phyloP scores from a whole-genome alignment of 2,888 invertebrate species.

The Antheraea assamensis region DNA sequence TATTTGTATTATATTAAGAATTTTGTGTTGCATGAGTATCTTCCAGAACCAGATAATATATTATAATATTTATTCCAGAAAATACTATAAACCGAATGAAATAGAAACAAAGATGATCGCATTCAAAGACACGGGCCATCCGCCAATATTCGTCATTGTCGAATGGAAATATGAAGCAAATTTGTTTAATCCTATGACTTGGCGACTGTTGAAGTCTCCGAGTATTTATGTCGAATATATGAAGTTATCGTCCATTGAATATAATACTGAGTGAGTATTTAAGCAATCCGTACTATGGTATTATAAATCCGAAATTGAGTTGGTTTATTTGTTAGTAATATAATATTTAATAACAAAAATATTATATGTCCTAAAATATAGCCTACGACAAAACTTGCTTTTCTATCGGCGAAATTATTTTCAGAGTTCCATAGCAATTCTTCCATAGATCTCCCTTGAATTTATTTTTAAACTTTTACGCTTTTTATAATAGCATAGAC shows the following conservation, averaged over 20 bases:
- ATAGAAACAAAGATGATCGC: slow-evolving; percentile 86
- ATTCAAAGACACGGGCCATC: slow-evolving; percentile 84
- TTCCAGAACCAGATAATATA: not conserved
- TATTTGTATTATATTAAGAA: not conserved
- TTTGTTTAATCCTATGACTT: slow-evolving; percentile 91
- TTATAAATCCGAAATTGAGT: no score
- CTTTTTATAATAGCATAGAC: no score
- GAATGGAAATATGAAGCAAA: slow-evolving; percentile 91
- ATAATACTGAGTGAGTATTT: slow-evolving; percentile 82
- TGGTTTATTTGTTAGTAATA: no score
- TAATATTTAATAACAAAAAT: no score
- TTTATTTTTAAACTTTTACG: no score
- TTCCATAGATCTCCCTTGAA: no score
- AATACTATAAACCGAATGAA: slow-evolving; percentile 88
- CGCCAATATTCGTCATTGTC: slow-evolving; percentile 86
- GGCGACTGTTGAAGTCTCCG: slow-evolving; percentile 89
- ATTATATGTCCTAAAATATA: no score
- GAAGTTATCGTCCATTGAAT: slow-evolving; percentile 87
- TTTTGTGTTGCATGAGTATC: not conserved
- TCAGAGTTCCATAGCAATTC: no score
- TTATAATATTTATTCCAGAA: slow-evolving; percentile 48
- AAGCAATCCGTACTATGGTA: not conserved
- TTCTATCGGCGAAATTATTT: no score
- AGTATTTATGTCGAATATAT: slow-evolving; percentile 88
- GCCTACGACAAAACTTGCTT: no score